Evolutionary conservation across 2,797 vertebrate genomes (phyloP), one percentile per base, ranked within the genome.

Genomic region (Pipistrellus pipistrellus): DNA sequence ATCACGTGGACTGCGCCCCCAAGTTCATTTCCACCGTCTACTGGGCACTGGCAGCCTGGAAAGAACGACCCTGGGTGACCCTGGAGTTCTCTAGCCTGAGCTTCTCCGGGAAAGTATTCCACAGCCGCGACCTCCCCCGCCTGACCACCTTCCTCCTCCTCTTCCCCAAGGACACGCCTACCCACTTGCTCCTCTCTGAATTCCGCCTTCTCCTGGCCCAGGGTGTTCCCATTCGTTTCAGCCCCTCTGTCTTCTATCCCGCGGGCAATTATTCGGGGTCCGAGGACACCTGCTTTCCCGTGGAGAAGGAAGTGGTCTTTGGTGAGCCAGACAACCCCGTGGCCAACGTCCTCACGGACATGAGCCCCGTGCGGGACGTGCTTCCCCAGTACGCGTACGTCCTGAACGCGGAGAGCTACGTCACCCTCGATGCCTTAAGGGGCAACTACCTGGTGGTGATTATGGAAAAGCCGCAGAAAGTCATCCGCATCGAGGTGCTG

Each of bases 121-220:
- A 66, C 78, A 98, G 98, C 0, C 95, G 75, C 0, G 98, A 99
- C 64, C 98, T 99, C 35, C 98, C 98, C 68, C 98, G 96, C 30
- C 97, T 99, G 90, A 97, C 98, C 1, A 97, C 97, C 9, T 99
- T 99, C 93, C 98, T 99, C 21, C 98, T 99, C 81, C 98, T 99
- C n/a, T 99, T 99, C 97, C 99, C 99, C 90, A 98, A 98, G 97
- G 99, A 99, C 94, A 99, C 98, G 98, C 99, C 99, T 0, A 99
- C 98, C 0, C 99, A 99, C 94, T 99, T 98, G 98, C 96, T 99
- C 84, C 97, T 99, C 88, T 85, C 73, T 13, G 98, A 99, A 82
- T 99, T 99, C 92, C 97, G 98, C 83, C 95, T 93, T 6, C 95
- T 99, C 76, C 97, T 99, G 76, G 97, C 98, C 25, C 99, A 99